These are phyloP conservation scores for Sphaerophoria rueppellii DNA, from an alignment of 2,888 invertebrate genomes.

Conservation along the genomic window DNA sequence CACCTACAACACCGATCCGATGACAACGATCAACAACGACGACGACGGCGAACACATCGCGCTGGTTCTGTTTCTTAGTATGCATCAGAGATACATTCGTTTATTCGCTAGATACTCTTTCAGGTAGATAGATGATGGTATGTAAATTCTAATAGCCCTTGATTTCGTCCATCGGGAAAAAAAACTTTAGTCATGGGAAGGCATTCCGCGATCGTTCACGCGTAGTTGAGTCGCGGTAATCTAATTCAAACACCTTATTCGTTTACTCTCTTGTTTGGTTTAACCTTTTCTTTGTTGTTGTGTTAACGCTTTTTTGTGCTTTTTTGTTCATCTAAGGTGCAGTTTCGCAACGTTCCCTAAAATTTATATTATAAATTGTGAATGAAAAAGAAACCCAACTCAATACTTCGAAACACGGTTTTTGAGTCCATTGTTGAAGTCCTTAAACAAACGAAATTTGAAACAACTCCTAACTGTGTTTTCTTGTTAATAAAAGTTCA, in stretches of 20 bases:
- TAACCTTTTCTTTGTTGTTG: conserved; percentile 36
- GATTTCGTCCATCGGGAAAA: conserved; percentile 79
- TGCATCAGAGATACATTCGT: conserved; percentile 61
- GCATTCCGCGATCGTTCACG: conserved; percentile 79
- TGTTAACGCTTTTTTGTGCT: conserved; percentile 1
- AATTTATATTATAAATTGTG: too few relatives aligned
- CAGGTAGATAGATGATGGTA: conserved; percentile 76
- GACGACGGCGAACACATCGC: conserved; percentile 29
- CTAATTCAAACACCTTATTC: conserved; percentile 35
- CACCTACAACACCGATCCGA: conserved; percentile 50
- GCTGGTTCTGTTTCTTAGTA: conserved; percentile 59
- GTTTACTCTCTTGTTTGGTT: background rate
- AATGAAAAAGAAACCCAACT: too few relatives aligned
- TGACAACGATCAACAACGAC: conserved; percentile 28
- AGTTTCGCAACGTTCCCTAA: background rate
- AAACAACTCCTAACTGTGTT: too few relatives aligned
- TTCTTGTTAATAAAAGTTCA: too few relatives aligned
- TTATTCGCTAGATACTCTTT: conserved; percentile 69
- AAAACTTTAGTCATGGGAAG: conserved; percentile 79
- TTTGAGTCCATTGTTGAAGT: too few relatives aligned
- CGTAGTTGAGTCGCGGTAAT: conserved; percentile 74
- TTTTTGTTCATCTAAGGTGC: conserved; percentile 6
- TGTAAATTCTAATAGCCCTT: conserved; percentile 80
- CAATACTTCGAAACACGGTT: too few relatives aligned
- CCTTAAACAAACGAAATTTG: too few relatives aligned